These are phyloP conservation scores for Knipowitschia caucasica DNA, from an alignment of 2,797 vertebrate genomes.

Conservation along the genomic window DNA sequence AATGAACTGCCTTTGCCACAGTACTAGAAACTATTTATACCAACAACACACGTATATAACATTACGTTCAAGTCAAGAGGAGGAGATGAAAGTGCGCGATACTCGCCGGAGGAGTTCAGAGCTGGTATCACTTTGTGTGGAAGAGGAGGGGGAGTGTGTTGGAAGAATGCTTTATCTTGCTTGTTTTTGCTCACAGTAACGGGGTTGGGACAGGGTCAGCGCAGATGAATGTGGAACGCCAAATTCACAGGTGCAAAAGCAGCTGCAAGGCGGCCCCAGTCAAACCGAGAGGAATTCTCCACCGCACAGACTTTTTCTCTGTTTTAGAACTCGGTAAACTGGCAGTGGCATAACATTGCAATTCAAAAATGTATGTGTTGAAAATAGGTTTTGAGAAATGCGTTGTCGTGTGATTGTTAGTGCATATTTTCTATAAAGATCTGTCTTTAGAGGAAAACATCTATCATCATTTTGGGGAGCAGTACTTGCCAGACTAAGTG, in stretches of 20 bases:
- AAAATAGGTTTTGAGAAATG: too few relatives aligned
- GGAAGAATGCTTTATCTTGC: constrained; percentile 7
- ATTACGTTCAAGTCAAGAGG: not conserved
- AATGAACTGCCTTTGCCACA: not conserved
- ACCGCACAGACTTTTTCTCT: not conserved
- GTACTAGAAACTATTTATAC: not conserved
- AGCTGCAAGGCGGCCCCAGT: constrained; percentile 9
- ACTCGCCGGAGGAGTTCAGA: not conserved
- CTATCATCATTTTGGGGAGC: too few relatives aligned
- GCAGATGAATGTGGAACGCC: constrained; percentile 1
- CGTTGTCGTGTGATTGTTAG: too few relatives aligned
- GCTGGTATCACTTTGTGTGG: not conserved
- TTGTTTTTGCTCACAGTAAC: constrained; percentile 6
- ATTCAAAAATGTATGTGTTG: not conserved
- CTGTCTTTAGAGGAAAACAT: too few relatives aligned
- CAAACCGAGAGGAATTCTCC: constrained; percentile 3
- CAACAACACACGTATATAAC: not conserved
- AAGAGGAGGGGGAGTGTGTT: too few relatives aligned
- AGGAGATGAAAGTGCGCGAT: constrained; percentile 1
- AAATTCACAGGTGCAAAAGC: constrained; percentile 8
- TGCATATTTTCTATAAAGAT: too few relatives aligned
- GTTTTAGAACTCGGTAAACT: not conserved
- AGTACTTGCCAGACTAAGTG: too few relatives aligned
- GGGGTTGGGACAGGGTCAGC: constrained; percentile 4
- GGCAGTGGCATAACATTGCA: not conserved